A percentile compares a stretch with the other conserved stretches of the same genome.
Evolutionary conservation across 2,113 vertebrate species (phyloP).

Genomic region (Illadopsis cleaveri): DNA sequence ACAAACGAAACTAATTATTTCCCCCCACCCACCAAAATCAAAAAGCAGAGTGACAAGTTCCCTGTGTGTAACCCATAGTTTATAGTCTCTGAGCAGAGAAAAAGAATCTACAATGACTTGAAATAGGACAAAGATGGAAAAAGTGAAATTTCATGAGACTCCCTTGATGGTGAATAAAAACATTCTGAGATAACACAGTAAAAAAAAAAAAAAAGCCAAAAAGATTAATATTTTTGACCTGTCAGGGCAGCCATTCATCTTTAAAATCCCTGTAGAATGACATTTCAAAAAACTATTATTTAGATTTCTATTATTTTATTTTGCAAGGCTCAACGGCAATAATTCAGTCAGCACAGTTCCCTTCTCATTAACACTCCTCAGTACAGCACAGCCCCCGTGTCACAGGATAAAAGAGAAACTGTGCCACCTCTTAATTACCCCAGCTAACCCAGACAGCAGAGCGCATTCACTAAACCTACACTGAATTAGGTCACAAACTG

Average conservation of each 20-base stretch:
- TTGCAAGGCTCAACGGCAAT: not conserved
- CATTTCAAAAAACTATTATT: not conserved
- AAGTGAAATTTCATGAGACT: not conserved
- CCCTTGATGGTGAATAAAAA: not conserved
- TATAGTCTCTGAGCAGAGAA: not conserved
- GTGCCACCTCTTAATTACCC: not conserved
- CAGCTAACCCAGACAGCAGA: not conserved
- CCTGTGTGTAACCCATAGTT: not conserved
- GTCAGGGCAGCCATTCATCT: not conserved
- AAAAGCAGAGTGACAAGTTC: not conserved
- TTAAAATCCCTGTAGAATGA: not conserved
- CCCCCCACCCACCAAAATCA: not conserved
- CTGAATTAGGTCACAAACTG: not conserved
- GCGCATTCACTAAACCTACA: not conserved
- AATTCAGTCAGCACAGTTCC: not conserved
- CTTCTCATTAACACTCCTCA: not conserved
- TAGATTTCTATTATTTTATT: not conserved
- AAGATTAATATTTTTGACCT: not conserved
- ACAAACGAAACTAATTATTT: conserved; percentile 39
- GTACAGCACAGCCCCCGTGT: rapidly evolving
- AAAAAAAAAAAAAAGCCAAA: not conserved
- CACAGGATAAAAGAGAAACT: not conserved
- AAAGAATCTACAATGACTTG: not conserved
- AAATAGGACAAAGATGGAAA: not conserved
- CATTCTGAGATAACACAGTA: not conserved